Evolutionary conservation across 2,888 invertebrate species (phyloP).

Genomic region (Chalcosyrphus nemorum): DNA sequence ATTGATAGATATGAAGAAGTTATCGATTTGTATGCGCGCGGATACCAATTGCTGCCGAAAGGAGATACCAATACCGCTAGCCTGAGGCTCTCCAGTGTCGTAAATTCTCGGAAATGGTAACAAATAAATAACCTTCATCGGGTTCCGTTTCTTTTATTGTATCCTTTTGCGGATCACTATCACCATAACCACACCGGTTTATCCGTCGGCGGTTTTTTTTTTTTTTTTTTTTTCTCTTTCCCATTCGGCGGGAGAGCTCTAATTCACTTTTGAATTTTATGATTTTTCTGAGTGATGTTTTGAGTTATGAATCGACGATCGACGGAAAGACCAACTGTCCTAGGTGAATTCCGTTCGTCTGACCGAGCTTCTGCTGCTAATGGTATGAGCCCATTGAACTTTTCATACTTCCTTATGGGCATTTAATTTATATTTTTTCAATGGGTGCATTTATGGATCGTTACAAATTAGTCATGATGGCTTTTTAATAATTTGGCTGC

Average conservation of each 20-base stretch:
- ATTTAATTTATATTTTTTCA: conserved; percentile 56
- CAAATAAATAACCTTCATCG: conserved; percentile 48
- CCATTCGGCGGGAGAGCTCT: conserved; percentile 22
- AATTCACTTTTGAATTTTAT: conserved; percentile 64
- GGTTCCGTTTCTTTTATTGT: conserved; percentile 20
- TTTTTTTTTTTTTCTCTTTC: neutral
- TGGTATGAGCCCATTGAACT: conserved; percentile 7
- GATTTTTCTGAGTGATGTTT: conserved; percentile 66
- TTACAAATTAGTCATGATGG: conserved; percentile 71
- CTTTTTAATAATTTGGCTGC: conserved; percentile 71
- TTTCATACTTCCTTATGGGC: conserved; percentile 51
- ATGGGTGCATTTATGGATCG: conserved; percentile 60
- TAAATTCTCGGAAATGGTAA: conserved; percentile 60
- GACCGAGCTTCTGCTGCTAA: conserved; percentile 4
- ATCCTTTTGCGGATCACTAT: conserved; percentile 60
- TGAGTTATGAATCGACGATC: conserved; percentile 59
- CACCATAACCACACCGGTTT: conserved; percentile 49
- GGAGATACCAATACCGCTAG: conserved; percentile 11
- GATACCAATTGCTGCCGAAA: conserved; percentile 25
- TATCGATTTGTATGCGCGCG: conserved; percentile 5
- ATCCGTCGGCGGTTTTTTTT: conserved; percentile 24
- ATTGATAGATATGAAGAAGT: conserved; percentile 15
- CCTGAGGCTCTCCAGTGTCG: conserved; percentile 36
- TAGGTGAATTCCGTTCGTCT: conserved; percentile 19
- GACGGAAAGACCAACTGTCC: conserved; percentile 36